phyloP scores from a whole-genome alignment of 2,797 vertebrate genomes.

The Perodicticus potto region DNA sequence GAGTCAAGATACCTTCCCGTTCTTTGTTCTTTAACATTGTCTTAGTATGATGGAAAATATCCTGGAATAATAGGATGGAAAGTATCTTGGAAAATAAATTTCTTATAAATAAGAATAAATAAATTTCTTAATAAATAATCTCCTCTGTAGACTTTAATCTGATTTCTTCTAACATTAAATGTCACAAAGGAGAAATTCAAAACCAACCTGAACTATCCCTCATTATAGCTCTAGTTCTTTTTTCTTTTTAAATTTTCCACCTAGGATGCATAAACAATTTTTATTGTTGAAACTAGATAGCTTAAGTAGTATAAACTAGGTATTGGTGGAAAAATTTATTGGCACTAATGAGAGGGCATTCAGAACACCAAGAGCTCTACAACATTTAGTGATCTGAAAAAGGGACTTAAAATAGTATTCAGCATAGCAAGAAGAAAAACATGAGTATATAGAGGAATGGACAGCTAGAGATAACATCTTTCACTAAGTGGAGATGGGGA shows the following conservation, averaged over 20 bases:
- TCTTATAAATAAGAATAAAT: not conserved
- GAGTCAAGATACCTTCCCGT: not conserved
- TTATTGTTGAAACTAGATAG: not conserved
- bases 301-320: not conserved
- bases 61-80: not conserved
- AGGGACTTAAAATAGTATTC: not conserved
- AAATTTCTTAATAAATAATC: not conserved
- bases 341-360: not conserved
- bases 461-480: not conserved
- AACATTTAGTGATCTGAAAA: not conserved
- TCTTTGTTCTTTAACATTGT: not conserved
- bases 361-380: not conserved
- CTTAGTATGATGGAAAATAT: not conserved
- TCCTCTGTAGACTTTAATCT: not conserved
- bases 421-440: not conserved
- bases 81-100: not conserved
- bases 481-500: not conserved
- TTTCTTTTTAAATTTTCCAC: not conserved
- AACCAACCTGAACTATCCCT: accelerated
- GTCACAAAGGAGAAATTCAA: not conserved
- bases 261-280: not conserved
- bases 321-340: not conserved
- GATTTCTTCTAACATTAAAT: not conserved
- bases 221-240: not conserved
- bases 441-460: not conserved